Conservation (phyloP, 1,140 invertebrate species). For the Elymnias hypermnestra region DNA sequence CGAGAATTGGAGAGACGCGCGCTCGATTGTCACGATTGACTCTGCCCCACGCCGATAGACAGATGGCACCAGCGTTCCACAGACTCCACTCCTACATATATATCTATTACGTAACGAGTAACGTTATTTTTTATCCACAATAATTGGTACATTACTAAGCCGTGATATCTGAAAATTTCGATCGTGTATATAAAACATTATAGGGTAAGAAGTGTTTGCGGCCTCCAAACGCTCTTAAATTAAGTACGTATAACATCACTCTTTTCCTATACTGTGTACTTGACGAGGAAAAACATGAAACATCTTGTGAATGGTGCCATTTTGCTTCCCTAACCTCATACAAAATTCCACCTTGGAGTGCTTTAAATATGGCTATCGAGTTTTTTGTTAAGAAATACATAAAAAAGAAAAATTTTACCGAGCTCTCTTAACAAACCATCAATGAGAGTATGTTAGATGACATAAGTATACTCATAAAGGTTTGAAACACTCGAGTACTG, state of each 20-base stretch:
- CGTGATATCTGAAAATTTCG: background rate
- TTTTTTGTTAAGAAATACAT: constrained; percentile 17
- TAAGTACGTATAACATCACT: constrained; percentile 45
- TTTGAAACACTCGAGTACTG: constrained; percentile 32
- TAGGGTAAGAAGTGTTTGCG: constrained; percentile 36
- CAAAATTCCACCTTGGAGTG: constrained; percentile 25
- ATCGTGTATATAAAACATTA: constrained; percentile 4
- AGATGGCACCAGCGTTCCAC: too few relatives aligned
- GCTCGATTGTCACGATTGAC: too few relatives aligned
- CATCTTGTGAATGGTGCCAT: constrained; percentile 23
- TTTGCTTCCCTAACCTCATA: constrained; percentile 5
- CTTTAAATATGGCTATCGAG: constrained; percentile 10
- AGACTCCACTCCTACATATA: too few relatives aligned
- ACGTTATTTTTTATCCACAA: too few relatives aligned
- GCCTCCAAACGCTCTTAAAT: constrained; percentile 31
- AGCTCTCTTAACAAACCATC: constrained; percentile 42
- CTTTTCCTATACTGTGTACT: constrained; percentile 30
- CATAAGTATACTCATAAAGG: constrained; percentile 33
- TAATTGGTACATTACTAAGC: too few relatives aligned
- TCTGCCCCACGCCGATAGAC: too few relatives aligned
- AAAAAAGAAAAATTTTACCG: constrained; percentile 31
- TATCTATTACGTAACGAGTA: too few relatives aligned
- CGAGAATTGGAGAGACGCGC: too few relatives aligned
- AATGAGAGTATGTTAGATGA: constrained; percentile 40
- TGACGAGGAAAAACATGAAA: constrained; percentile 43